Evolutionary conservation across 2,888 invertebrate genomes (phyloP).

Genomic region (Panopea generosa): DNA sequence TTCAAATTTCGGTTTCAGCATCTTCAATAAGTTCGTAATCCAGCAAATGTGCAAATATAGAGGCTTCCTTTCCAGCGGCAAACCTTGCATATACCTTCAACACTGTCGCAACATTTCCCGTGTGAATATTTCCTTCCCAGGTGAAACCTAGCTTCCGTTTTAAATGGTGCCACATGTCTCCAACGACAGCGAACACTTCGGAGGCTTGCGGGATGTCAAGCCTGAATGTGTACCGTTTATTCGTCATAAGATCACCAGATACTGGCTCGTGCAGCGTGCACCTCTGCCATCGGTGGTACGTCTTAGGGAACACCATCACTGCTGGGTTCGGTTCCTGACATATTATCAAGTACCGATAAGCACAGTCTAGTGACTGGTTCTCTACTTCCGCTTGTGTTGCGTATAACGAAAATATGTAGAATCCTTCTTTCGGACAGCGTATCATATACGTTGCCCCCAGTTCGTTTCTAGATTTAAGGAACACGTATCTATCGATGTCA

Average conservation of each 20-base stretch:
- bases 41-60: slow-evolving; percentile 80
- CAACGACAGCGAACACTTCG: slow-evolving; percentile 81
- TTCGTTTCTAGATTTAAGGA: slow-evolving; percentile 79
- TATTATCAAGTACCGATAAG: slow-evolving; percentile 81
- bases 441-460: slow-evolving; percentile 81
- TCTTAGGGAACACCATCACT: slow-evolving; percentile 78
- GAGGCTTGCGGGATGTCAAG: slow-evolving; percentile 80
- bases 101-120: slow-evolving; percentile 66
- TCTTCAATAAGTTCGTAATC: slow-evolving; percentile 81
- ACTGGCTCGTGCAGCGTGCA: slow-evolving; percentile 83
- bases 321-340: slow-evolving; percentile 79
- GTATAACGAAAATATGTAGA: slow-evolving; percentile 82
- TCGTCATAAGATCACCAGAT: slow-evolving; percentile 80
- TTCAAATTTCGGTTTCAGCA: slow-evolving; percentile 67
- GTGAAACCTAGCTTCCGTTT: slow-evolving; percentile 76
- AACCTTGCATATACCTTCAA: slow-evolving; percentile 80
- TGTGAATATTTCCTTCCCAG: slow-evolving; percentile 81
- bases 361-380: slow-evolving; percentile 77
- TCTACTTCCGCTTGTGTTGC: slow-evolving; percentile 71
- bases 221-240: slow-evolving; percentile 80
- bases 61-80: slow-evolving; percentile 73
- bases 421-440: slow-evolving; percentile 82
- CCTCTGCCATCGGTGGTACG: slow-evolving; percentile 80
- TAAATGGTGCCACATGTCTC: slow-evolving; percentile 80
- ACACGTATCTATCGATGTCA: slow-evolving; percentile 81